These are phyloP conservation scores for Bombus pyrosoma DNA, from an alignment of 1,140 invertebrate species.

Conservation along the genomic window DNA sequence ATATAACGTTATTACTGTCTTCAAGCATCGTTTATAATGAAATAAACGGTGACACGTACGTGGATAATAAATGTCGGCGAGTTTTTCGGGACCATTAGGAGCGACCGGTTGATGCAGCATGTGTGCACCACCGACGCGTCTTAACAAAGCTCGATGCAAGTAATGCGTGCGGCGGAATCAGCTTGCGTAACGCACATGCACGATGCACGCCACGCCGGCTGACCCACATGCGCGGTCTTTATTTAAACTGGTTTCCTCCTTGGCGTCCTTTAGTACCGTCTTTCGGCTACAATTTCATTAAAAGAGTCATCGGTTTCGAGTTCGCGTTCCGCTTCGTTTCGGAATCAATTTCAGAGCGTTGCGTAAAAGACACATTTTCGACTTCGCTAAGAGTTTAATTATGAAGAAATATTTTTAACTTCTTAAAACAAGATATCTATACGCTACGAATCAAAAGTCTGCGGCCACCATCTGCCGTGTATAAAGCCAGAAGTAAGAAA, in stretches of 20 bases:
- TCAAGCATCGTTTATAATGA: not conserved
- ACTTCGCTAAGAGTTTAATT: not conserved
- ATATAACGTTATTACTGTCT: not conserved
- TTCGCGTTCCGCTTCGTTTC: not conserved
- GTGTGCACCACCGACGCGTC: not conserved
- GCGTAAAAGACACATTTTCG: not conserved
- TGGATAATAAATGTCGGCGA: not conserved
- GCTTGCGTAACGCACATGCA: constrained; percentile 74
- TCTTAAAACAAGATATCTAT: no score
- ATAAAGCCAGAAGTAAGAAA: no score
- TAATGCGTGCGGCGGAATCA: constrained; percentile 53
- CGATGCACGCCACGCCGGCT: constrained; percentile 76
- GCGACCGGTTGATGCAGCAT: not conserved
- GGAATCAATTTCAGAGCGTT: not conserved
- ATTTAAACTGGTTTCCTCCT: constrained; percentile 82
- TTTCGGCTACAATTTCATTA: constrained; percentile 68
- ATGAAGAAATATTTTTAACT: no score
- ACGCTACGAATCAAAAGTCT: no score
- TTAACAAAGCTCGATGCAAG: constrained; percentile 57
- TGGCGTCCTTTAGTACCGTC: constrained; percentile 78
- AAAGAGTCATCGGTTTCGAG: constrained; percentile 23
- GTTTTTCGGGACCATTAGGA: constrained; percentile 14
- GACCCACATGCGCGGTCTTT: constrained; percentile 82
- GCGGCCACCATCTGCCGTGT: no score
- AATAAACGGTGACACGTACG: not conserved